These are phyloP conservation scores for Pocillopora damicornis DNA, from an alignment of 64 coral and sea anemone genomes.

Conservation along the genomic window DNA sequence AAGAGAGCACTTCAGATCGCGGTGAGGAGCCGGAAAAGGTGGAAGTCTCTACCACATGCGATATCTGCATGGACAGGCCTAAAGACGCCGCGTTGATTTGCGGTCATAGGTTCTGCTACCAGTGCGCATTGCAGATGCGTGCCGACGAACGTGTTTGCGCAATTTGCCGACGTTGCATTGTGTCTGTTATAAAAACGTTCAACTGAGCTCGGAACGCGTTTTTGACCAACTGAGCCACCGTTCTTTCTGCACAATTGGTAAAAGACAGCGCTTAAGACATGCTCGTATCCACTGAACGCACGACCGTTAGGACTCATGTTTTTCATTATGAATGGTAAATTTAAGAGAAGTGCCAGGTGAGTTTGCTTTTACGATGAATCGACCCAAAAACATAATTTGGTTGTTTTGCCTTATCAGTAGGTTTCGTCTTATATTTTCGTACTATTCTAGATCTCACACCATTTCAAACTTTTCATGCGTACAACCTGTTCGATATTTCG, in stretches of 20 bases:
- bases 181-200: constrained; percentile 73
- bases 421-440: no score
- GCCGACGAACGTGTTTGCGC: constrained; percentile 57
- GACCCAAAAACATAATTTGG: no score
- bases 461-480: no score
- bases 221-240: not conserved
- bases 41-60: constrained; percentile 14
- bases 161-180: constrained; percentile 53
- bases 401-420: no score
- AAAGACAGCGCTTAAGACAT: not conserved
- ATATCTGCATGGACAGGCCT: constrained; percentile 66
- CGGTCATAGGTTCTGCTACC: constrained; percentile 62
- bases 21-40: not conserved
- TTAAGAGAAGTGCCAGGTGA: no score
- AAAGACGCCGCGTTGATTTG: constrained; percentile 70
- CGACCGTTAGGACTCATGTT: not conserved
- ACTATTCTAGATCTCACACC: no score
- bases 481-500: no score
- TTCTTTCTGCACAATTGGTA: not conserved
- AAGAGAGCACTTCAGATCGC: not conserved
- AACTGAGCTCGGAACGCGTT: constrained; percentile 25
- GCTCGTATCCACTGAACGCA: not conserved
- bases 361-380: no score
- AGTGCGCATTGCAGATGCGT: constrained; percentile 64
- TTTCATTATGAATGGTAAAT: not conserved